Base-by-base conservation (phyloP, 2,888 invertebrate species). In the Trissoscelio sp. region DNA sequence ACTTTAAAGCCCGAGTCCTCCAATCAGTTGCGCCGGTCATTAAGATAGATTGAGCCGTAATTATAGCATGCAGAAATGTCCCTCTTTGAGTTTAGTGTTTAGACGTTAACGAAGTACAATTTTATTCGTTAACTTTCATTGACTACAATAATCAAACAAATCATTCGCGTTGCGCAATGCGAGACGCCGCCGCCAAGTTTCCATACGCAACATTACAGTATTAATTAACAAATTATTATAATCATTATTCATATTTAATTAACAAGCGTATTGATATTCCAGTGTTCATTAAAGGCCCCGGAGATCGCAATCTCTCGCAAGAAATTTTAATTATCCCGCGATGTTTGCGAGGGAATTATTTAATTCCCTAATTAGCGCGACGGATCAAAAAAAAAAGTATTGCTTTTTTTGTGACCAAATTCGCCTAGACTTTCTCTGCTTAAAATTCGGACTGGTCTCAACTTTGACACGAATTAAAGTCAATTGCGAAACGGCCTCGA, bases 61-160 rank as follows among this genome's bases (percentile, higher is more conserved):
- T 82, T 82, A 82, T 64, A 73, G 79, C 67, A 60, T 46, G 39
- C 74, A 70, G 79, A 73, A 82, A 82, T 75, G 66, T 79, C 79
- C 72, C 82, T 72, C 82, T 77, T 66, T 53, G 53, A 75, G 81
- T 73, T 70, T 74, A 64, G 74, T 77, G 79, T 79, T 79, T 82
- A 72, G 79, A 79, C 73, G 70, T 82, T 82, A 82, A 82, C 79
- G 79, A 82, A 82, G 82, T 79, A 75, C 82, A 82, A 82, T 82
- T 82, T 77, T 82, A 82, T 79, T 82, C 82, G 75, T 82, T 77
- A 79, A 75, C 79, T 82, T 79, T 82, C 79, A 79, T 79, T 79
- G 75, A 79, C 78, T 66, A 73, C 66, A 77, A 82, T 79, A 82
- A 82, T 82, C 77, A 77, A 79, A 82, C 79, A 69, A 77, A 70